Evolutionary conservation across 2,888 invertebrate species (phyloP), one percentile per base, ranked within the genome.

Genomic region (Erynnis tages): DNA sequence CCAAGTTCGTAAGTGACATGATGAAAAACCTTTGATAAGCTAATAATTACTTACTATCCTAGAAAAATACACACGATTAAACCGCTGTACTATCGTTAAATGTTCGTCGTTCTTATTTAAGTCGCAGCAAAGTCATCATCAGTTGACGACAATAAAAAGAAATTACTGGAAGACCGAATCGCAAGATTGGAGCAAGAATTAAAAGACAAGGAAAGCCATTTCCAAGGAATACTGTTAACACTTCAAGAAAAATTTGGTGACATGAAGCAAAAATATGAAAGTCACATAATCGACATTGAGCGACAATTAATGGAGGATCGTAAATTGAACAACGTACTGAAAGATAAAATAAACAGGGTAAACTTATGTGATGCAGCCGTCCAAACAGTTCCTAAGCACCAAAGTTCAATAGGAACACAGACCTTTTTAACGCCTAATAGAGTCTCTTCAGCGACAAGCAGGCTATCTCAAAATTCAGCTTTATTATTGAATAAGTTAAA

Each of bases 181-280:
- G 86, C 91, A 7, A 90, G 92, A 50, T 75, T 95, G 44, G 95
- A 95, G 69, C 91, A 91, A 56, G 95, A 95, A 69, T 90, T 94
- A 29, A 92, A 91, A 71, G 91, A 92, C 48, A 93, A 94, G 69
- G 95, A 95, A 62, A 83, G 90, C 13, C 91, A 94, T 71, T 94
- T 94, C 10, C 93, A 94, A 57, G 91, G 93, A 66, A 93, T 94
- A 45, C 78, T 95, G 58, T 69, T 92, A 14, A 94, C 94, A 43
- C 91, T 95, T 10, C 95, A 95, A 77, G 93, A 93, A 50, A 94
- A 94, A 65, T 95, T 95, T 69, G 91, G 92, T 27, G 93, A 94
- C 35, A 94, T 95, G 91, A 94, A 94, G 76, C 90, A 92, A 52
- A 95, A 94, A 70, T 95, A 95, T 66, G 93, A 94, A 61, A 91